These are phyloP conservation scores for Coremacera marginata DNA, from an alignment of 2,888 invertebrate genomes.

Conservation along the genomic window DNA sequence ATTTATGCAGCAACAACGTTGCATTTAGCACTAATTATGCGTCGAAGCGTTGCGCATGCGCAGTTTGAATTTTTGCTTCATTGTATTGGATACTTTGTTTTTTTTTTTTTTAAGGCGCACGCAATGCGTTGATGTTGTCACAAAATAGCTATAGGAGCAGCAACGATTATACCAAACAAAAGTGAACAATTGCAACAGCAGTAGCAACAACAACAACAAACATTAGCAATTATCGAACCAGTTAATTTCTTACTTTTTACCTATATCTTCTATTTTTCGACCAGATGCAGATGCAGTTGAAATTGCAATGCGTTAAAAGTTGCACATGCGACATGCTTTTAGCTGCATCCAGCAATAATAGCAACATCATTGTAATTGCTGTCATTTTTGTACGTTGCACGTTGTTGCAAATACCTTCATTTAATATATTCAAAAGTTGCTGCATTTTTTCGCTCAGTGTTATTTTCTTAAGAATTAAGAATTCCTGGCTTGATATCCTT, in stretches of 20 bases:
- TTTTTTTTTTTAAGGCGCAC: conserved; percentile 52
- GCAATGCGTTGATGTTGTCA: conserved; percentile 64
- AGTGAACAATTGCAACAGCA: conserved; percentile 19
- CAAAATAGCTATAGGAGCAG: conserved; percentile 37
- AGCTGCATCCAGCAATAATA: not conserved
- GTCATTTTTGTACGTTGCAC: conserved; percentile 26
- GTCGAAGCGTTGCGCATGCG: conserved; percentile 16
- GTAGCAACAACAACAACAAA: not conserved
- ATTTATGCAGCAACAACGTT: conserved; percentile 44
- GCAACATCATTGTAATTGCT: conserved; percentile 1
- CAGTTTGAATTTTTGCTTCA: not conserved
- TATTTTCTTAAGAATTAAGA: not conserved
- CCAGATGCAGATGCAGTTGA: conserved; percentile 10
- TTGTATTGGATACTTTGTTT: not conserved
- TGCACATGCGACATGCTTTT: conserved; percentile 37
- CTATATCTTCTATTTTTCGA: not conserved
- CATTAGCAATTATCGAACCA: conserved; percentile 31
- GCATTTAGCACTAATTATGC: conserved; percentile 40
- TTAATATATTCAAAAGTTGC: conserved; percentile 58
- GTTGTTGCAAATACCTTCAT: conserved; percentile 44
- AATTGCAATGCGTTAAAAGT: conserved; percentile 27
- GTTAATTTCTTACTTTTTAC: conserved; percentile 25
- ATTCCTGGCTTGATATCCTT: not conserved
- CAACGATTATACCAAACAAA: not conserved
- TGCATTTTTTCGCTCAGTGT: conserved; percentile 29